A percentile compares a stretch with the other conserved stretches of the same genome.
phyloP scores from a whole-genome alignment of 2,113 vertebrate genomes.

The Turdus rufiventris region DNA sequence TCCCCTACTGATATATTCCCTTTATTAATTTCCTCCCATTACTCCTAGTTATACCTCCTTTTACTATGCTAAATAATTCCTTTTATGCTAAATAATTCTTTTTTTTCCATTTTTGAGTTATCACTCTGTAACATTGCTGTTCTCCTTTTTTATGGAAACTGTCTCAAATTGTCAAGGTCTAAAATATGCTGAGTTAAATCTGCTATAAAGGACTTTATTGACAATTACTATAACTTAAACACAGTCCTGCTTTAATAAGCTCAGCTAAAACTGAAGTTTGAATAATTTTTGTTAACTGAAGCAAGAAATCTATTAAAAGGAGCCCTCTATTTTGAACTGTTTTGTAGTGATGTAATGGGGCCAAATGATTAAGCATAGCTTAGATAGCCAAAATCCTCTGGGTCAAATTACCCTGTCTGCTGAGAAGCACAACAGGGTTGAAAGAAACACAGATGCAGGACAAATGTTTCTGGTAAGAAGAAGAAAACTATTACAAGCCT shows the following conservation, averaged over 20 bases:
- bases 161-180: conserved; percentile 49
- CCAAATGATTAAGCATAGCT: conserved; percentile 20
- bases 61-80: conserved; percentile 64
- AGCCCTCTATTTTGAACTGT: conserved; percentile 12
- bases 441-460: not conserved
- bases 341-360: conserved; percentile 2
- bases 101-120: conserved; percentile 55
- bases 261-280: conserved; percentile 16
- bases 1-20: conserved; percentile 10
- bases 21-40: conserved; percentile 62
- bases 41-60: conserved; percentile 45
- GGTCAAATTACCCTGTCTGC: conserved; percentile 37
- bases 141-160: conserved; percentile 52
- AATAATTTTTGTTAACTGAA: conserved; percentile 39
- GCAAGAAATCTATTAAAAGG: conserved; percentile 29
- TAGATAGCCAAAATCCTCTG: conserved; percentile 40
- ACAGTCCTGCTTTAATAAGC: conserved; percentile 32
- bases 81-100: conserved; percentile 63
- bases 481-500: not conserved
- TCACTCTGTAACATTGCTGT: conserved; percentile 38
- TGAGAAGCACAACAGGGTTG: not conserved
- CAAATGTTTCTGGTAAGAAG: conserved; percentile 16
- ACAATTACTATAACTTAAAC: conserved; percentile 56
- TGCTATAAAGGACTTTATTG: conserved; percentile 59
- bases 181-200: conserved; percentile 50